phyloP scores from a whole-genome alignment of 2,797 vertebrate species.

The Oceanodroma leucorhoa region DNA sequence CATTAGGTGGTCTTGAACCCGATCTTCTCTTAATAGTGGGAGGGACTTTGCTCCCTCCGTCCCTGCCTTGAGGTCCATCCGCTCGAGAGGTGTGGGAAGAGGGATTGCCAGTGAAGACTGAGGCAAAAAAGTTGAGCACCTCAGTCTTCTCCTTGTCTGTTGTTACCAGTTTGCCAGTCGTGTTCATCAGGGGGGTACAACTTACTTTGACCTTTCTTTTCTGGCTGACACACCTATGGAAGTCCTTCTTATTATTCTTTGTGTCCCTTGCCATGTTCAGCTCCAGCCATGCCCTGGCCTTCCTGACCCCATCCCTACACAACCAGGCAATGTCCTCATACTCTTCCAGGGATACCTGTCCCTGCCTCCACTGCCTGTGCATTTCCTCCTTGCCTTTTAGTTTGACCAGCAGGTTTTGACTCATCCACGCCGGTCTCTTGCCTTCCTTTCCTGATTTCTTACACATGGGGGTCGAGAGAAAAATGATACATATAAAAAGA shows the following conservation, averaged over 20 bases:
- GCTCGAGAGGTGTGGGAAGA: background rate
- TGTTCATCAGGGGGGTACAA: background rate
- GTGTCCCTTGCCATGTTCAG: background rate
- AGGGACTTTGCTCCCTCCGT: background rate
- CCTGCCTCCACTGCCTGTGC: background rate
- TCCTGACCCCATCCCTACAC: background rate
- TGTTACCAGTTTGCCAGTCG: background rate
- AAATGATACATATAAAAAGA: background rate
- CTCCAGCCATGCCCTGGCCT: background rate
- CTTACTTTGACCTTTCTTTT: background rate
- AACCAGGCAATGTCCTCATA: background rate
- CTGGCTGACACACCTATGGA: background rate
- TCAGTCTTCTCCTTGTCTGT: background rate
- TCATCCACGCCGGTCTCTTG: background rate
- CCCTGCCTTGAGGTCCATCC: background rate
- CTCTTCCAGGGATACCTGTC: background rate
- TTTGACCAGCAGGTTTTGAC: background rate
- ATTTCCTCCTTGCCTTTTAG: background rate
- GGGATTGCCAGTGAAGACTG: background rate
- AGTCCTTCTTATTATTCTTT: background rate
- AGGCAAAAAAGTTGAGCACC: background rate
- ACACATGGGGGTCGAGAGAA: background rate
- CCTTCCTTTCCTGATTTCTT: background rate
- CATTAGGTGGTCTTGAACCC: background rate
- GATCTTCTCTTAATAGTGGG: background rate